Base-by-base conservation (phyloP, 1,140 invertebrate genomes). In the Camponotus floridanus region DNA sequence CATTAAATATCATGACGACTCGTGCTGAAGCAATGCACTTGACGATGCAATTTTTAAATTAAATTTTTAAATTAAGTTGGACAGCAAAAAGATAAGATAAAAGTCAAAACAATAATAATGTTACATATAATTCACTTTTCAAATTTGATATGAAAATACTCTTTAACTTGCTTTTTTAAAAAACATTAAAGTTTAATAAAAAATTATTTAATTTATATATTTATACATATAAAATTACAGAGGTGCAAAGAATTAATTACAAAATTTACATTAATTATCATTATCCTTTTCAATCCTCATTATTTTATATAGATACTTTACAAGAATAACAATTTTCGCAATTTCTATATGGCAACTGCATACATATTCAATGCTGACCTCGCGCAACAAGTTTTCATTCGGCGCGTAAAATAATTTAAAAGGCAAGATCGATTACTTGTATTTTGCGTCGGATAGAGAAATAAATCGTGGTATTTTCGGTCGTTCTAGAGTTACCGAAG, bases 361-460 rank as follows among this genome's bases (percentile, higher is more conserved):
- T 36, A 45, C n/a, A 3, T n/a, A 36, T 13, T 31, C 18, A 74
- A 26, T n/a, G 11, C 7, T 61, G 55, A 65, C 42, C 31, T 48
- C 61, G 61, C n/a, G 78, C 78, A 80, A 80, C 78, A 80, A 80
- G 64, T 80, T 59, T 51, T 57, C 26, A 21, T 68, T 64, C 26
- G 1, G 0, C 6, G 13, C 13, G 21, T 48, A 74, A 83, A 61
- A 83, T 48, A 62, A 73, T 81, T 81, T 33, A 59, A 73, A 3
- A 57, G 78, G 15, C 21, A 31, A 81, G 36, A 70, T 70, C 62
- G 68, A 76, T 76, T n/a, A 62, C 18, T 39, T 67, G 51, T 5
- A 33, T 57, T 11, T 5, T 51, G n/a, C 13, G 18, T 3, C 31
- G 7, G 59, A 42, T 39, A 11, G 33, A 33, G 11, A 74, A 48